phyloP scores from a whole-genome alignment of 1,140 invertebrate genomes.

The Drosophila sulfurigaster region DNA sequence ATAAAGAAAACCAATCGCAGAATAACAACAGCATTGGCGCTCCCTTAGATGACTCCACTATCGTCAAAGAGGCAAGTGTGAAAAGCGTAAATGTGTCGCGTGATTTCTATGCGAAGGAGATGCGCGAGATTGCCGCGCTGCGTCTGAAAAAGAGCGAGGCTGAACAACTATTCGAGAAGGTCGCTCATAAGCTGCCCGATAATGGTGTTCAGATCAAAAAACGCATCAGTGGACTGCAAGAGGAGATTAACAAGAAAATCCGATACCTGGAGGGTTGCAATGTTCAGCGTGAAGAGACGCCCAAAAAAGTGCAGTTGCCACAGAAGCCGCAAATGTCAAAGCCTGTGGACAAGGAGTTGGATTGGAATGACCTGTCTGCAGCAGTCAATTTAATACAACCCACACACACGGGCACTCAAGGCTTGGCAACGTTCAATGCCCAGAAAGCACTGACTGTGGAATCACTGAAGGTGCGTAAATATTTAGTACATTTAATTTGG shows the following conservation, averaged over 20 bases:
- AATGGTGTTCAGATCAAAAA: conserved; percentile 64
- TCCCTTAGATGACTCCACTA: not conserved
- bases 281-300: conserved; percentile 34
- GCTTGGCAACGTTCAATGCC: conserved; percentile 74
- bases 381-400: conserved; percentile 72
- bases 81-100: conserved; percentile 49
- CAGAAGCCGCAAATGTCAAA: not conserved
- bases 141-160: conserved; percentile 46
- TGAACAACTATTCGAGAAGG: conserved; percentile 62
- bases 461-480: conserved; percentile 70
- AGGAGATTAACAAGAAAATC: conserved; percentile 41
- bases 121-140: conserved; percentile 56
- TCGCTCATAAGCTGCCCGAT: conserved; percentile 66
- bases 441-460: conserved; percentile 73
- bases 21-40: conserved; percentile 18
- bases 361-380: conserved; percentile 54
- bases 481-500: not conserved
- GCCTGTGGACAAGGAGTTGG: conserved; percentile 4
- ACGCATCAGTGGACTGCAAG: conserved; percentile 55
- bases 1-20: conserved; percentile 38
- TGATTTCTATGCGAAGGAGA: conserved; percentile 54
- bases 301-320: conserved; percentile 13
- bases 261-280: conserved; percentile 30
- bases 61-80: not conserved
- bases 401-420: conserved; percentile 64